Base-by-base conservation (phyloP, 1,140 invertebrate genomes). In the Fopius arisanus region DNA sequence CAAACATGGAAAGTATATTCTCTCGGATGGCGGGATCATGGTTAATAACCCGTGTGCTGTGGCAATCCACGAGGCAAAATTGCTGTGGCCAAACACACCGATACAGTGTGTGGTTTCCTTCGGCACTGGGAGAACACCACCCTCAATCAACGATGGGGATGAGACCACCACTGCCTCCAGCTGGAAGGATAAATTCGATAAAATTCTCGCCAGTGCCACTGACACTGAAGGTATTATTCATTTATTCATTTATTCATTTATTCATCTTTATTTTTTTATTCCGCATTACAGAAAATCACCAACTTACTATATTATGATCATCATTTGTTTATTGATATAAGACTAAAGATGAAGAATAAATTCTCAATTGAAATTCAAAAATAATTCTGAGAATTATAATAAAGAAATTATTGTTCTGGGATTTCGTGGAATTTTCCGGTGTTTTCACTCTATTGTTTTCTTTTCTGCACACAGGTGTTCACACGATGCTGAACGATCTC, bases 11-110 rank as follows among this genome's bases (percentile, higher is more conserved):
- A 92, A 94, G 28, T 90, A 91, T 80, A 84, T 97, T 75, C 95
- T 96, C 85, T 94, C 96, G 88, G 94, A 95, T 84, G 87, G 85
- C 76, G 83, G 87, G 14, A 91, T 97, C 77, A 86, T 97, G 81
- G 92, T 94, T 0, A 98, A 98, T 88, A 98, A 98, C 88, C 96
- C 96, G 0, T 93, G 96, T 14, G 94, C 94, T 1, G 91, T 98
- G 2, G 97, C 94, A 0, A 89, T 98, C 40, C 95, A 97, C 80
- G 97, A 98, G 88, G 93, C 94, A 0, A 92, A 92, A 80, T 90
- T 94, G 41, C 83, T 98, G 12, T 98, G 96, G 94, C 96, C 96
- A 1, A 89, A 93, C 70, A 91, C 90, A 79, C 86, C 90, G 0
- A 89, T 97, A 51, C 94, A 96, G 74, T 96, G 96, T 85, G 92